Evolutionary conservation across 1,140 invertebrate species (phyloP), one percentile per base, ranked within the genome.

Genomic region (Rhizoglyphus robini): DNA sequence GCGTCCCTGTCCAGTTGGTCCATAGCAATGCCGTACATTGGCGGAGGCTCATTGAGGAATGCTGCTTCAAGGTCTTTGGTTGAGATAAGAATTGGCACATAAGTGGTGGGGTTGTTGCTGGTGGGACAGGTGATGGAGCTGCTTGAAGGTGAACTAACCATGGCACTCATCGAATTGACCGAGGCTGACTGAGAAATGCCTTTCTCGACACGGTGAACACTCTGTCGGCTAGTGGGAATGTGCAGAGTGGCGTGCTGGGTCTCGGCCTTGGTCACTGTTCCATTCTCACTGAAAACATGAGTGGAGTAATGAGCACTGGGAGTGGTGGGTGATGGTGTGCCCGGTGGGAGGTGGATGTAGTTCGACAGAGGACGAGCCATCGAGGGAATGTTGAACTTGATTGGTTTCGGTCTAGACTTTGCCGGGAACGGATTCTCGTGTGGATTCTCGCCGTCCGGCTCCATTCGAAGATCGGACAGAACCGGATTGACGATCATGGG

Each of bases 31-130:
- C 8, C 23, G 20, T 54, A 54, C 51, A 27, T 25, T 27, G 51
- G 51, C 23, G 51, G 51, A 27, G 51, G 51, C 23, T 32, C 51
- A 23, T 32, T 32, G 8, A 54, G 51, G 31, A 54, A 54, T 8
- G 51, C 51, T 8, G 51, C 51, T 32, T 54, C 51, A 15, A 54
- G 51, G 51, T 54, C 51, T 54, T 54, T 54, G 51, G 51, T 32
- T 25, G 23, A 27, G 31, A 54, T 54, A 8, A 27, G 23, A 23
- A 54, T 54, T 25, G 51, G 51, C 51, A 54, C 51, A 54, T 27
- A 54, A 23, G 23, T 54, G 20, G 51, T 54, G 8, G 36, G 36
- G 18, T 41, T 41, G n/a, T n/a, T n/a, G n/a, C n/a, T 18, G 36
- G 36, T 41, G 36, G 8, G 18, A 41, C 36, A 41, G n/a, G n/a